Conservation (phyloP, 1,140 invertebrate species). For the Brachystomella parvula region DNA sequence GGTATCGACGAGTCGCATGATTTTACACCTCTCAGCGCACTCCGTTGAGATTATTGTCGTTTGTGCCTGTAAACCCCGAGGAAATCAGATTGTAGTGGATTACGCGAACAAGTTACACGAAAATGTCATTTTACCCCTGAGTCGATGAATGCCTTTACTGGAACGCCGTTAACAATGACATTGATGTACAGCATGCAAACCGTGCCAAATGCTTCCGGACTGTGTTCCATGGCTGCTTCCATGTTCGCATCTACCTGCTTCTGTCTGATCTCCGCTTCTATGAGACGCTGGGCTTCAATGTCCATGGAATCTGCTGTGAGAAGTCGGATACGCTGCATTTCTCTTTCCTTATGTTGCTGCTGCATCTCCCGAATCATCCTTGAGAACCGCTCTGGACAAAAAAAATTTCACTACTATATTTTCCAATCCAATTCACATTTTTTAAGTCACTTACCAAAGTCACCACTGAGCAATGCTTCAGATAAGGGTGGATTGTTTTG, state of each 20-base stretch:
- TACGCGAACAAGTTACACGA: not conserved
- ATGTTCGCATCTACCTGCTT: constrained; percentile 97
- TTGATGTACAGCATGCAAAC: constrained; percentile 97
- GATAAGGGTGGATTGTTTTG: constrained; percentile 89
- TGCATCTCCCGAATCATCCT: constrained; percentile 74
- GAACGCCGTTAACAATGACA: constrained; percentile 88
- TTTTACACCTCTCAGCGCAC: constrained; percentile 88
- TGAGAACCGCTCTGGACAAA: constrained; percentile 65
- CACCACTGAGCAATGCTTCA: constrained; percentile 76
- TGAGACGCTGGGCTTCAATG: constrained; percentile 83
- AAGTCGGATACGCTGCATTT: constrained; percentile 75
- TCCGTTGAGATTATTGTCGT: constrained; percentile 88
- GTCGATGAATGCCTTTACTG: constrained; percentile 96
- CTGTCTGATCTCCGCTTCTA: constrained; percentile 89
- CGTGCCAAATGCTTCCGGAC: constrained; percentile 94
- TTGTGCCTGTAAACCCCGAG: constrained; percentile 61
- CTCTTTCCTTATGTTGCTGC: constrained; percentile 62
- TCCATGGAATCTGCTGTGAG: constrained; percentile 91
- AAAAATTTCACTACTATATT: constrained; percentile 15
- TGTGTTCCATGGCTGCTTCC: constrained; percentile 96
- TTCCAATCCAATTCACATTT: constrained; percentile 10
- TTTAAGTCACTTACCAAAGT: constrained; percentile 51
- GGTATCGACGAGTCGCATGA: constrained; percentile 88
- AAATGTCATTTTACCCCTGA: too few relatives aligned
- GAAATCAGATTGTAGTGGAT: not conserved